Evolutionary conservation across 2,888 invertebrate species (phyloP).

Genomic region (Dexiosoma caninum): DNA sequence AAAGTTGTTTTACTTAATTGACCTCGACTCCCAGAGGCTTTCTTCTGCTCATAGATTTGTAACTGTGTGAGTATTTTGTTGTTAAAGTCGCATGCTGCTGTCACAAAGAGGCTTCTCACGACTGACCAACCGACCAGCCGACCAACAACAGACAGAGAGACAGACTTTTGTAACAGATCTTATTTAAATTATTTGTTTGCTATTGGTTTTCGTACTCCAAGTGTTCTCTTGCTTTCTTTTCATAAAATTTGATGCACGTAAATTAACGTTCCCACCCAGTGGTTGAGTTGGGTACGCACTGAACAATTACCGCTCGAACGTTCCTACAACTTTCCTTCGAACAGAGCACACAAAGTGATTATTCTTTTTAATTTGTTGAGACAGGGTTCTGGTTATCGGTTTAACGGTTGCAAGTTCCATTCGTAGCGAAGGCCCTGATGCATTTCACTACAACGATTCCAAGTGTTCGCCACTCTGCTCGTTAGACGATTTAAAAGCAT

Average conservation of each 20-base stretch:
- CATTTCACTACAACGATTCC: no score
- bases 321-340: background rate
- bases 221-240: background rate
- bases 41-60: constrained; percentile 37
- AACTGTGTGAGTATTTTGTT: background rate
- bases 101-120: background rate
- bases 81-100: background rate
- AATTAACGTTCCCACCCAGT: background rate
- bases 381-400: no score
- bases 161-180: constrained; percentile 39
- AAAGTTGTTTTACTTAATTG: constrained; percentile 78
- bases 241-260: background rate
- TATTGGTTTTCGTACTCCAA: background rate
- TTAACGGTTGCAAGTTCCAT: no score
- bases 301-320: constrained; percentile 8
- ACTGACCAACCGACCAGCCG: background rate
- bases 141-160: background rate
- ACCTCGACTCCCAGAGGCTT: constrained; percentile 73
- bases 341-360: constrained; percentile 6
- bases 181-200: background rate
- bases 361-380: no score
- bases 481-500: no score
- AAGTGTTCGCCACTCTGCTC: no score
- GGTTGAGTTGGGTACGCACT: background rate
- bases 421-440: no score